These are phyloP conservation scores for Pocota personata DNA, from an alignment of 2,888 invertebrate species.

Conservation along the genomic window DNA sequence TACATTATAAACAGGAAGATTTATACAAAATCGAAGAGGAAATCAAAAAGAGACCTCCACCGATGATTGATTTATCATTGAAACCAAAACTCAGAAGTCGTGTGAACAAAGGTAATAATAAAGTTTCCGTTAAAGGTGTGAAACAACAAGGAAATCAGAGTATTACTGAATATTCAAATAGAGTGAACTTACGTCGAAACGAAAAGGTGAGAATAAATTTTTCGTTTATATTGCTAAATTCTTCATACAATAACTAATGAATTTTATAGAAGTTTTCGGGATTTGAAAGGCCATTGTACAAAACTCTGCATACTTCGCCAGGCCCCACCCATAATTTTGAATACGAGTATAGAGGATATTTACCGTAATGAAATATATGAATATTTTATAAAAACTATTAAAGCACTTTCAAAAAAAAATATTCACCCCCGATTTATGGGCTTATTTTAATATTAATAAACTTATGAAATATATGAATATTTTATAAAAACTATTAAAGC, in stretches of 20 bases:
- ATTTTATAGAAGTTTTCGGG: conserved; percentile 76
- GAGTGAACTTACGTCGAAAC: not conserved
- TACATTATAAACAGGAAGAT: conserved; percentile 76
- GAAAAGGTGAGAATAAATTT: not conserved
- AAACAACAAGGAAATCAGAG: not conserved
- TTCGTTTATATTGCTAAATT: not conserved
- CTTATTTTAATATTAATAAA: too few species aligned
- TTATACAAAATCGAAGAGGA: conserved; percentile 81
- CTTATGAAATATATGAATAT: too few species aligned
- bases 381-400: not conserved
- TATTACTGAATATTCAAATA: conserved; percentile 1
- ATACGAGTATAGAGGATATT: conserved; percentile 78
- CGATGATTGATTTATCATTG: conserved; percentile 79
- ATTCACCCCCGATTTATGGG: not conserved
- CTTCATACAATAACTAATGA: not conserved
- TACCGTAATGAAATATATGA: conserved; percentile 75
- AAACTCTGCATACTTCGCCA: conserved; percentile 75
- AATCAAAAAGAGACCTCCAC: conserved; percentile 79
- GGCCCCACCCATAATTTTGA: conserved; percentile 75
- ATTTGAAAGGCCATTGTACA: conserved; percentile 77
- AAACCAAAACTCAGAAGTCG: conserved; percentile 70
- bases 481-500: too few species aligned
- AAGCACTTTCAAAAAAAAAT: not conserved
- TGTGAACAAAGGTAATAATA: not conserved
- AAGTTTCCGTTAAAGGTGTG: conserved; percentile 41